These are phyloP conservation scores for Cassiopea xamachana DNA, from an alignment of 30 jellyfish, hydroid and myxozoan genomes.

Conservation along the genomic window DNA sequence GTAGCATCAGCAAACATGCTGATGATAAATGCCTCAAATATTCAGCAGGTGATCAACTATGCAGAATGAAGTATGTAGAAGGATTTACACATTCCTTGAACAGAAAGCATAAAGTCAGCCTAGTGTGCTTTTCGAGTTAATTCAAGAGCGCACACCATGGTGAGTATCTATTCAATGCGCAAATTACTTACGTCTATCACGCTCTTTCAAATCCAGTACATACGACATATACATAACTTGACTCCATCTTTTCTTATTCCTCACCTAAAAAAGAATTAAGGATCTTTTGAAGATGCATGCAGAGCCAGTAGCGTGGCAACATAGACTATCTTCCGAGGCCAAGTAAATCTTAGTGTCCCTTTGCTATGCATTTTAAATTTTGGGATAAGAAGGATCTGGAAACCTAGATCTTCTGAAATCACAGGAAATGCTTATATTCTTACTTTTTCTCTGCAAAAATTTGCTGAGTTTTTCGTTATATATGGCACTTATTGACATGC, in stretches of 20 bases:
- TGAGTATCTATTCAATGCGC: neutral
- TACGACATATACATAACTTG: slow-evolving; percentile 98
- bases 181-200: slow-evolving; percentile 27
- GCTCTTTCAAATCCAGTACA: slow-evolving; percentile 77
- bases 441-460: neutral
- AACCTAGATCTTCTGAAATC: neutral
- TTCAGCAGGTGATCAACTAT: neutral
- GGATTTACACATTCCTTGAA: neutral
- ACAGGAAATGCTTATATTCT: neutral
- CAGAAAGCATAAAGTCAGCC: neutral
- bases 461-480: neutral
- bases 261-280: slow-evolving; percentile 61
- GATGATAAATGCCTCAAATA: neutral
- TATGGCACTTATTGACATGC: too few relatives aligned
- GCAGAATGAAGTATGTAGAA: neutral
- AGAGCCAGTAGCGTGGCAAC: neutral
- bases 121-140: neutral
- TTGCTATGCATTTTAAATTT: neutral
- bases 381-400: neutral
- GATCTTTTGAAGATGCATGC: neutral
- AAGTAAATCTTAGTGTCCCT: neutral
- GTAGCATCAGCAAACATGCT: too few relatives aligned
- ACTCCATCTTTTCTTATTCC: slow-evolving; percentile 94
- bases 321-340: neutral
- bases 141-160: neutral